phyloP scores from a whole-genome alignment of 2,888 invertebrate genomes.

The Thecocarcelia acutangulata region DNA sequence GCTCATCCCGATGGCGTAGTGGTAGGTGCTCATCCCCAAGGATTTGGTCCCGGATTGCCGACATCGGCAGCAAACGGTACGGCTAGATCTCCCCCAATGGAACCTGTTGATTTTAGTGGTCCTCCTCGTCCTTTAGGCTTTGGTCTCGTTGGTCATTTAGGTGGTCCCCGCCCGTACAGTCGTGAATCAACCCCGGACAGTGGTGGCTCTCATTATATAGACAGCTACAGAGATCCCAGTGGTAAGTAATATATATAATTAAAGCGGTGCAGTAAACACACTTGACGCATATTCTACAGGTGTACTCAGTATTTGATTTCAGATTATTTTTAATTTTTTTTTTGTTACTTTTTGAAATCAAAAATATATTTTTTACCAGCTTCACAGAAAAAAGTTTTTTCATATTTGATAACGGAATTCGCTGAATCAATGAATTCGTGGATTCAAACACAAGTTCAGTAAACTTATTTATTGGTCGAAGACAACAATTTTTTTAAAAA shows the following conservation, averaged over 20 bases:
- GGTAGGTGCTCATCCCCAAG: slow-evolving; percentile 82
- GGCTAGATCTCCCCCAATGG: slow-evolving; percentile 85
- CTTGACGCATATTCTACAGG: too few relatives aligned
- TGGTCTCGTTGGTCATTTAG: slow-evolving; percentile 83
- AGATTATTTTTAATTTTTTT: too few relatives aligned
- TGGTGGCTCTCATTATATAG: slow-evolving; percentile 93
- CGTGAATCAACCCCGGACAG: slow-evolving; percentile 94
- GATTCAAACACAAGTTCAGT: too few relatives aligned
- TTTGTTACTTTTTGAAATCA: too few relatives aligned
- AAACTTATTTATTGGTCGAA: too few relatives aligned
- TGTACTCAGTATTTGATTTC: too few relatives aligned
- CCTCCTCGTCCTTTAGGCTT: slow-evolving; percentile 86
- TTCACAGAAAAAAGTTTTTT: too few relatives aligned
- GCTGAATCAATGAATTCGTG: too few relatives aligned
- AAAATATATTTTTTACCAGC: too few relatives aligned
- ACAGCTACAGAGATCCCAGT: slow-evolving; percentile 92
- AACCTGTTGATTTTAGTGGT: slow-evolving; percentile 88
- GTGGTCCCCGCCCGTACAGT: slow-evolving; percentile 87
- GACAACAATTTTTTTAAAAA: too few relatives aligned
- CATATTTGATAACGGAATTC: too few relatives aligned
- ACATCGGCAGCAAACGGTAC: slow-evolving; percentile 78
- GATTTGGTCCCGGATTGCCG: slow-evolving; percentile 82
- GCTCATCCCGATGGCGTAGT: slow-evolving; percentile 80
- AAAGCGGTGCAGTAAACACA: not conserved
- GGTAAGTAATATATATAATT: slow-evolving; percentile 83